Conservation (phyloP, 2,797 vertebrate species). For the Protosalanx chinensis region DNA sequence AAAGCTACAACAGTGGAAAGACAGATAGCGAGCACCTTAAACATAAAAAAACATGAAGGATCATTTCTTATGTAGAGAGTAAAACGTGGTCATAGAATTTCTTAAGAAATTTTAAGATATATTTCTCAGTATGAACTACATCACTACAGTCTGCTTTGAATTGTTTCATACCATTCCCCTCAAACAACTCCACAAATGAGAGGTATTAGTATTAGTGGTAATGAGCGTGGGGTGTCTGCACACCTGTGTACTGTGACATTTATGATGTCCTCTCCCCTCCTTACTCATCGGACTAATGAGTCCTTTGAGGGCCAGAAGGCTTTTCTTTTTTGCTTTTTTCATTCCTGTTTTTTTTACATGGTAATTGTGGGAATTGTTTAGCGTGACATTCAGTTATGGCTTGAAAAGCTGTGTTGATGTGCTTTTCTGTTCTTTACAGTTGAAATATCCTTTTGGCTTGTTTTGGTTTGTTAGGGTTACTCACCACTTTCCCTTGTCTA, state of each 20-base stretch:
- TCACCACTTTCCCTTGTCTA: slow-evolving; percentile 5
- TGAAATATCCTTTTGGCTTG: slow-evolving; percentile 8
- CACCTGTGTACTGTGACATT: slow-evolving; percentile 57
- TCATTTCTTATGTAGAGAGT: slow-evolving; percentile 1
- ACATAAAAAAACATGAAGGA: background rate
- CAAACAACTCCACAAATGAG: slow-evolving; percentile 29
- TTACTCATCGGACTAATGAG: slow-evolving; percentile 34
- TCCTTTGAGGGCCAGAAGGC: slow-evolving; percentile 41
- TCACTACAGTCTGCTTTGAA: slow-evolving; percentile 30
- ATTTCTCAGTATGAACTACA: background rate
- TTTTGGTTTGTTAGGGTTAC: slow-evolving; percentile 7
- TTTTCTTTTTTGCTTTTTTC: slow-evolving; percentile 40
- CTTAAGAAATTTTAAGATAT: background rate
- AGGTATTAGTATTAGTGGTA: slow-evolving; percentile 23
- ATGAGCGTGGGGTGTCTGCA: slow-evolving; percentile 41
- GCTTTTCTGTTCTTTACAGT: slow-evolving; percentile 13
- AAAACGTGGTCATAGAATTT: background rate
- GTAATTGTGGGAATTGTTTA: slow-evolving; percentile 49
- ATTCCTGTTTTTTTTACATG: slow-evolving; percentile 42
- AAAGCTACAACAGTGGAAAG: background rate
- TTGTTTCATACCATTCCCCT: slow-evolving; percentile 32
- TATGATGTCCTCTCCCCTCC: slow-evolving; percentile 25
- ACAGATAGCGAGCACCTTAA: background rate
- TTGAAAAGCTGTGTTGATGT: slow-evolving; percentile 23
- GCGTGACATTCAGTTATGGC: slow-evolving; percentile 30